phyloP scores from a whole-genome alignment of 2,797 vertebrate genomes.

The Linurgus olivaceus region DNA sequence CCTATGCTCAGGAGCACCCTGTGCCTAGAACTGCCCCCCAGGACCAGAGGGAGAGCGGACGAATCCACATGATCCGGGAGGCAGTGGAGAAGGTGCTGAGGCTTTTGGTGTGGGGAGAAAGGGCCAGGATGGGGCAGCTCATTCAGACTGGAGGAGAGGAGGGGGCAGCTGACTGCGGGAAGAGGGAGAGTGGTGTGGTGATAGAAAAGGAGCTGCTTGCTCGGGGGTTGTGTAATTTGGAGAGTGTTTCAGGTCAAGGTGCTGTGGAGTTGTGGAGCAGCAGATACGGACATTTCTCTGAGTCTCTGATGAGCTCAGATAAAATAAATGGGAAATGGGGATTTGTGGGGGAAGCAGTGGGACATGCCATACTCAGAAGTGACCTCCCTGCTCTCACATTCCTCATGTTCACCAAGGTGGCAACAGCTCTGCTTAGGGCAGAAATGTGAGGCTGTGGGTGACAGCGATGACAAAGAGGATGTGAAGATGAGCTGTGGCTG shows the following conservation, averaged over 20 bases:
- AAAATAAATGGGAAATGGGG: not conserved
- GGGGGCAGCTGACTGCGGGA: not conserved
- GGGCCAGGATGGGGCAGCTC: not conserved
- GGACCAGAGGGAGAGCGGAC: conserved; percentile 2
- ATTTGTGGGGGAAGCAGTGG: not conserved
- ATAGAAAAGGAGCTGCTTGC: not conserved
- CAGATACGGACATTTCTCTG: not conserved
- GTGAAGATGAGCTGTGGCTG: not conserved
- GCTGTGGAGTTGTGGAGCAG: not conserved
- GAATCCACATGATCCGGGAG: conserved; percentile 66
- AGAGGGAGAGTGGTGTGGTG: not conserved
- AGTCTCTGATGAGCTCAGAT: not conserved
- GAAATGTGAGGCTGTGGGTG: not conserved
- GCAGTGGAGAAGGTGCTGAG: conserved; percentile 72
- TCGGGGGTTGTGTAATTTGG: not conserved
- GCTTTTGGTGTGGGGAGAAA: not conserved
- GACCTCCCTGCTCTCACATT: not conserved
- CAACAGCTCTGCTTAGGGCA: not conserved
- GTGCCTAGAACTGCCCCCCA: not conserved
- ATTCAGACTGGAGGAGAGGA: not conserved
- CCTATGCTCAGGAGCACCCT: conserved; percentile 1
- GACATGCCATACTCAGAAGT: not conserved
- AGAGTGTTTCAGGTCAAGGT: not conserved
- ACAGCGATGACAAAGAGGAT: not conserved
- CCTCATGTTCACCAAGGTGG: not conserved